Evolutionary conservation across 2,797 vertebrate genomes (phyloP).

Genomic region (Myotis vivesi): DNA sequence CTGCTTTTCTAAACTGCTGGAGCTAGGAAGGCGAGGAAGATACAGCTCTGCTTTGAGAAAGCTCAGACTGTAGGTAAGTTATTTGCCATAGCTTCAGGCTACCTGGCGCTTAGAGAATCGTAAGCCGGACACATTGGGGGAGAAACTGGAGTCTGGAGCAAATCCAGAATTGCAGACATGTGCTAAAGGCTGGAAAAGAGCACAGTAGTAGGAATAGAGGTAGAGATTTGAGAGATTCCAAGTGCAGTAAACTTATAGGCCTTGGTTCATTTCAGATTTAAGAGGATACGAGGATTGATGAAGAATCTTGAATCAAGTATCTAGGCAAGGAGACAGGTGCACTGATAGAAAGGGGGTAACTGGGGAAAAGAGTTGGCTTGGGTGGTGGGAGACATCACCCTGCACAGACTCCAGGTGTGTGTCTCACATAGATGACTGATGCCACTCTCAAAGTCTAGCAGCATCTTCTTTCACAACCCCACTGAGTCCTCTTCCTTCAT

Average conservation of each 20-base stretch:
- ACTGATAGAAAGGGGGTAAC: background rate
- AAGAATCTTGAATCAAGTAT: constrained; percentile 39
- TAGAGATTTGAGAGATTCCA: background rate
- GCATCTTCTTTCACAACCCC: background rate
- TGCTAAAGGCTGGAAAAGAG: background rate
- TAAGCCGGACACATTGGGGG: background rate
- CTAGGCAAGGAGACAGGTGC: background rate
- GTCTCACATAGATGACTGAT: background rate
- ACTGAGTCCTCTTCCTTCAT: background rate
- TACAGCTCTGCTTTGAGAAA: background rate
- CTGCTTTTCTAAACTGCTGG: background rate
- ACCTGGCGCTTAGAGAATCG: background rate
- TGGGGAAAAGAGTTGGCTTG: background rate
- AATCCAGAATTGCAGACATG: background rate
- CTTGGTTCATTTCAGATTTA: background rate
- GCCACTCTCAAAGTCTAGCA: background rate
- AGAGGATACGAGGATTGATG: background rate
- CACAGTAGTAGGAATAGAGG: background rate
- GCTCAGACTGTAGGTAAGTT: background rate
- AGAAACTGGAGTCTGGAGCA: background rate
- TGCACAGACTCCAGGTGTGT: background rate
- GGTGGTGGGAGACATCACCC: background rate
- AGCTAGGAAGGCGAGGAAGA: background rate
- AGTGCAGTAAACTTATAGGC: background rate
- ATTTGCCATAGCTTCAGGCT: background rate